phyloP scores from a whole-genome alignment of 2,797 vertebrate species.

The Sebastes steindachneri region DNA sequence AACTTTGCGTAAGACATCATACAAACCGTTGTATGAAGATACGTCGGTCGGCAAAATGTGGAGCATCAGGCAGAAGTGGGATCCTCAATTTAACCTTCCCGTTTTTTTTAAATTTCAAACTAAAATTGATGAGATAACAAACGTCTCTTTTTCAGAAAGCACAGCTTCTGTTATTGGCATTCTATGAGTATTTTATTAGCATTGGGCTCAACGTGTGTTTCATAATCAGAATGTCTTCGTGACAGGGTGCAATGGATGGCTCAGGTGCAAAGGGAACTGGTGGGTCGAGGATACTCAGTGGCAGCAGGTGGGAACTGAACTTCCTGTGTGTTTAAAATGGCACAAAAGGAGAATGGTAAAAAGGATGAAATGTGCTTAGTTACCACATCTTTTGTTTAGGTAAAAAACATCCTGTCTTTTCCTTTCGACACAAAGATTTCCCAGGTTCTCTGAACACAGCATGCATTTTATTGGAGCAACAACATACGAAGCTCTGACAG shows the following conservation, averaged over 20 bases:
- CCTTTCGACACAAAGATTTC: neutral
- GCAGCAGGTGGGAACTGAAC: neutral
- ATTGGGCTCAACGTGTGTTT: no score
- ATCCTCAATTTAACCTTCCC: neutral
- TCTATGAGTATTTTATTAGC: neutral
- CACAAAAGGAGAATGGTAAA: neutral
- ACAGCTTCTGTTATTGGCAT: rapidly evolving
- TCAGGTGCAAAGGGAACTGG: neutral
- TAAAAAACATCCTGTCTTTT: neutral
- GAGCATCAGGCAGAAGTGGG: neutral
- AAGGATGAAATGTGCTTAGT: neutral
- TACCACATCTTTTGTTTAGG: neutral
- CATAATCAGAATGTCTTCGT: neutral
- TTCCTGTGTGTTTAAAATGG: neutral
- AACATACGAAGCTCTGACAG: neutral
- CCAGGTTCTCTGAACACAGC: neutral
- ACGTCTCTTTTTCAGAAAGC: neutral
- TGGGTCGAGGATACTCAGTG: neutral
- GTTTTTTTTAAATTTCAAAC: neutral
- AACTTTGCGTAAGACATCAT: no score
- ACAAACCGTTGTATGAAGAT: no score
- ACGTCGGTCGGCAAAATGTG: neutral
- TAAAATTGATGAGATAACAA: neutral
- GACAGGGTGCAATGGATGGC: neutral
- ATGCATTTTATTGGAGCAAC: neutral